Evolutionary conservation across 2,888 invertebrate species (phyloP).

Genomic region (Volucella inanis): DNA sequence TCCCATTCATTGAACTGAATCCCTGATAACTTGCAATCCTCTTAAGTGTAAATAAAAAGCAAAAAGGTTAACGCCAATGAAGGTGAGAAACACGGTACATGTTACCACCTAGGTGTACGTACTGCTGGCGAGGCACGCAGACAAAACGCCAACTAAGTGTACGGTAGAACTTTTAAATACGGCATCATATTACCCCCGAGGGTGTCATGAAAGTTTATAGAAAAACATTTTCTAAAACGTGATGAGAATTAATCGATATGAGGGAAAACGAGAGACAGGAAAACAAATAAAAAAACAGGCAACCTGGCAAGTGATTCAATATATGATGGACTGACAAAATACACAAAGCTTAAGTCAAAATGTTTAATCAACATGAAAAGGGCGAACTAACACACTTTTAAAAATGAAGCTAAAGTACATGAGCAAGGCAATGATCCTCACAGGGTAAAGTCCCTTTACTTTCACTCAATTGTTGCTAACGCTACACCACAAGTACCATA

Average conservation of each 20-base stretch:
- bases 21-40: slow-evolving; percentile 50
- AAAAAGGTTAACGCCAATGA: slow-evolving; percentile 36
- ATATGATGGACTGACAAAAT: slow-evolving; percentile 9
- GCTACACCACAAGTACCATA: background rate
- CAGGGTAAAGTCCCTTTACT: slow-evolving; percentile 28
- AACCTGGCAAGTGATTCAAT: slow-evolving; percentile 17
- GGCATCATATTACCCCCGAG: slow-evolving; percentile 52
- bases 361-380: slow-evolving; percentile 1
- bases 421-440: slow-evolving; percentile 64
- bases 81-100: slow-evolving; percentile 18
- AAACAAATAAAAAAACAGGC: slow-evolving; percentile 51
- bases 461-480: background rate
- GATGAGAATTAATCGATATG: slow-evolving; percentile 72
- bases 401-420: slow-evolving; percentile 51
- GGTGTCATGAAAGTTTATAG: slow-evolving; percentile 71
- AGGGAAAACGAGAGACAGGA: slow-evolving; percentile 60
- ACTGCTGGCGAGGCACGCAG: slow-evolving; percentile 26
- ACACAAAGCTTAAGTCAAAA: background rate
- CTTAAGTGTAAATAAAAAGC: slow-evolving; percentile 48
- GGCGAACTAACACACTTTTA: slow-evolving; percentile 52
- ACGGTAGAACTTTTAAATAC: slow-evolving; percentile 44
- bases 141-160: slow-evolving; percentile 54
- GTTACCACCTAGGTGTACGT: slow-evolving; percentile 6
- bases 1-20: slow-evolving; percentile 34
- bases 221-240: slow-evolving; percentile 72